These are phyloP conservation scores for Lasiommata megera DNA, from an alignment of 2,888 invertebrate species.

Conservation along the genomic window DNA sequence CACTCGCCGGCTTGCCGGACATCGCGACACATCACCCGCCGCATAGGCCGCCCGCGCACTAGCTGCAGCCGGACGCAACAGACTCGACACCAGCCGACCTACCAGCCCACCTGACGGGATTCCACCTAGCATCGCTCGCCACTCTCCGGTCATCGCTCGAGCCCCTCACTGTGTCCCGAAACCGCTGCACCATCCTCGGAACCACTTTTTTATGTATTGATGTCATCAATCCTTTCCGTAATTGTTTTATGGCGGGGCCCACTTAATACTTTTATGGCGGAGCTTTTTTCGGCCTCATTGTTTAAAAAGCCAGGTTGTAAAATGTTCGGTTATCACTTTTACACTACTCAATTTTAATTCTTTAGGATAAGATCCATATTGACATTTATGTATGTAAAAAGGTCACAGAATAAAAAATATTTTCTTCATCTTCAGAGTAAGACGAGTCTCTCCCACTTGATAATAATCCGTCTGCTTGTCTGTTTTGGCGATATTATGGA, in stretches of 20 bases:
- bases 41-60: slow-evolving; percentile 69
- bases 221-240: slow-evolving; percentile 57
- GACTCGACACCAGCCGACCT: slow-evolving; percentile 27
- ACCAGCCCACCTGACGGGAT: slow-evolving; percentile 36
- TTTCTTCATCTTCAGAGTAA: slow-evolving; percentile 52
- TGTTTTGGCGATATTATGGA: slow-evolving; percentile 21
- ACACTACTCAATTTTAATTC: slow-evolving; percentile 48
- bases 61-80: slow-evolving; percentile 43
- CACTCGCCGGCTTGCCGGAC: slow-evolving; percentile 90
- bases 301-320: slow-evolving; percentile 60
- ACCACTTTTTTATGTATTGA: slow-evolving; percentile 50
- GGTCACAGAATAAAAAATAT: slow-evolving; percentile 65
- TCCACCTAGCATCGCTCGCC: slow-evolving; percentile 67
- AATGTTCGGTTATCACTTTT: slow-evolving; percentile 54
- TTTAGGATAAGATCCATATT: slow-evolving; percentile 55
- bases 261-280: slow-evolving; percentile 70
- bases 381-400: slow-evolving; percentile 60
- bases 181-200: slow-evolving; percentile 67
- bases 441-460: slow-evolving; percentile 43
- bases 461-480: slow-evolving; percentile 31
- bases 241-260: slow-evolving; percentile 65
- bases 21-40: slow-evolving; percentile 88
- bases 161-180: slow-evolving; percentile 50
- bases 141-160: slow-evolving; percentile 66
- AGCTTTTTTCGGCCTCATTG: slow-evolving; percentile 74